Base-by-base conservation (phyloP, 2,888 invertebrate species). In the Himalopsyche japonica region DNA sequence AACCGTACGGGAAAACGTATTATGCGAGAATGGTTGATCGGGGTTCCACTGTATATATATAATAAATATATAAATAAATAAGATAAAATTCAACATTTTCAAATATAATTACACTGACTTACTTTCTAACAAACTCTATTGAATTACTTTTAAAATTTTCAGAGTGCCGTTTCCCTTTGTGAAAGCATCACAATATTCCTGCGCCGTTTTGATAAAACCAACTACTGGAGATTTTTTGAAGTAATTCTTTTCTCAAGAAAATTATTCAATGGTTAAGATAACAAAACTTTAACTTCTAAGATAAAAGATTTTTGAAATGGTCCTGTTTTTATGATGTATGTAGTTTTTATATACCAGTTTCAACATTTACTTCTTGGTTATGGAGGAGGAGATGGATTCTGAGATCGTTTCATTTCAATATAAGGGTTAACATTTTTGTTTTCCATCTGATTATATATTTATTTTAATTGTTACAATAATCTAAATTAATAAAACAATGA, bases 151-250 rank as follows among this genome's bases (percentile, higher is more conserved):
- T 57, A 20, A 20, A 49, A n/a, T 84, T 93, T 93, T 87, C 90
- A 94, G 94, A 90, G 93, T 98, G 89, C 97, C 97, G 87, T 97
- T 95, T 92, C 98, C 98, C 77, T 98, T 98, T 90, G 94, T 95
- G 82, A 94, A 95, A 90, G 97, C 97, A 81, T 93, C 94, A 82
- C 95, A 97, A 89, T 94, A 95, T 91, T 95, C 96, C 47, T 96
- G 96, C 88, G 94, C 96, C 78, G 94, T 98, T 88, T 94, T 98
- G 76, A 95, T 98, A 89, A 96, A 96, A 90, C 98, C 98, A 83
- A 97, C 98, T 4, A 93, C 93, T 86, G 98, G 98, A 80, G 96
- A 96, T 92, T 98, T 98, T 91, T 93, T 98, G 84, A 95, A 96
- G 97, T 96, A 92, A 93, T 92, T 27, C 4, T 82, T n/a, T 32